Base-by-base conservation (phyloP, 2,888 invertebrate genomes). In the Megamerina dolium region DNA sequence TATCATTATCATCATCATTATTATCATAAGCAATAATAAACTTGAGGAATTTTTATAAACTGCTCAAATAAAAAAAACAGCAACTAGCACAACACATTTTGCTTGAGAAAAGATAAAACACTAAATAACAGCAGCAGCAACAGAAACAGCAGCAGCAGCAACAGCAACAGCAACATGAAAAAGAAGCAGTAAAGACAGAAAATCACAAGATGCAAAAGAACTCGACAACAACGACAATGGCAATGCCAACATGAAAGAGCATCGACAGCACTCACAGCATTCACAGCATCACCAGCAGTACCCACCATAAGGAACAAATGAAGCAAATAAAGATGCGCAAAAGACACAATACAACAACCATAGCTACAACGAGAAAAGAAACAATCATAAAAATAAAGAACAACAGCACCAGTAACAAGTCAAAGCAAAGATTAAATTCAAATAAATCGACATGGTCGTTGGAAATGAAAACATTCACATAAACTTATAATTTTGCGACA, bases 401-500 rank as follows among this genome's bases (percentile, higher is more conserved):
- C 49, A 41, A 50, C 39, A 40, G 43, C 41, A 46, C 26, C 37
- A 45, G 40, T 41, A 42, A 45, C 47, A 56, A 55, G 57, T 60
- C 56, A 54, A 59, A 54, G 48, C 55, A 52, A 52, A 60, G 62
- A 66, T 64, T 64, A 64, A 66, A 66, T 63, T 66, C 63, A 66
- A 64, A 66, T 66, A 66, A 66, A 66, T 64, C 64, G 63, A 64
- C 64, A 59, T 59, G 55, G 57, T 55, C 57, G 60, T 44, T 59
- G 58, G 57, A 66, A 64, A 64, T 61, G 59, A 61, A 64, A 64
- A 63, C 63, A 62, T 60, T 59, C 60, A 56, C 60, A 58, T 53
- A 52, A 50, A 48, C 51, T 8, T 10, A 23, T 8, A 23, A 23
- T 23, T 6, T n/a, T n/a, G n/a, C n/a, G n/a, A n/a, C n/a, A n/a